Percentiles rank a stretch among this genome's conserved stretches.
Conservation (phyloP, 2,797 vertebrate genomes). For the Phrynocephalus guinanensis region DNA sequence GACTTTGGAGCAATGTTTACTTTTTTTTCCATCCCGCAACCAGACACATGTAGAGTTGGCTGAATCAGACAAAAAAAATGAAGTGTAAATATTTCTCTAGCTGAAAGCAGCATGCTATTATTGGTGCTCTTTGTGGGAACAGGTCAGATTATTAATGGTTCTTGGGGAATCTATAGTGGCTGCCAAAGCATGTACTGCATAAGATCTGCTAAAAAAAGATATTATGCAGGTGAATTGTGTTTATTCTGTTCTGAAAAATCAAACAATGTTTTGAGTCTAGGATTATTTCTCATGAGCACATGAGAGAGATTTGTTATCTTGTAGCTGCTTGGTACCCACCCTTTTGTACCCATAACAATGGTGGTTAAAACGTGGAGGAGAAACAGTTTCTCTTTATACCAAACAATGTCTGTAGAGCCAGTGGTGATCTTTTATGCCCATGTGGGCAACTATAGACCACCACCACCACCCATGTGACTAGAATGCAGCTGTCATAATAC, state of each 20-base stretch:
- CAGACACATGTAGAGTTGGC: conserved; percentile 28
- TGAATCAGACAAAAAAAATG: conserved; percentile 39
- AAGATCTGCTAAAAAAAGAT: conserved; percentile 3
- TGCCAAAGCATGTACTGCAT: conserved; percentile 20
- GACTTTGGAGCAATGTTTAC: conserved; percentile 36
- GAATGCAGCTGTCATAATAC: not conserved
- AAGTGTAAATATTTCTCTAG: conserved; percentile 49
- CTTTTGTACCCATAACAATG: not conserved
- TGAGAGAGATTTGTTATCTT: not conserved
- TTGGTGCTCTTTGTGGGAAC: conserved; percentile 42
- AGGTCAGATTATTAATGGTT: conserved; percentile 30
- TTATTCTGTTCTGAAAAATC: conserved; percentile 13
- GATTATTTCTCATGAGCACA: not conserved
- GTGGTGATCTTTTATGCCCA: not conserved
- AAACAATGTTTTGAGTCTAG: conserved; percentile 30
- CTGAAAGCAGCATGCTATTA: conserved; percentile 18
- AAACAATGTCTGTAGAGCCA: not conserved
- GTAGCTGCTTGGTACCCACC: not conserved
- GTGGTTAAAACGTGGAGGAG: not conserved
- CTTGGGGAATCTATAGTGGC: conserved; percentile 16
- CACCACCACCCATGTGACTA: not conserved
- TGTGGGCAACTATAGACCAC: not conserved
- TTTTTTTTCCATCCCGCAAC: conserved; percentile 43
- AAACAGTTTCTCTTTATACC: not conserved
- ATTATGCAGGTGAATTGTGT: not conserved